Evolutionary conservation across 2,113 vertebrate genomes (phyloP), one percentile per base, ranked within the genome.

Genomic region (Otus sunia): DNA sequence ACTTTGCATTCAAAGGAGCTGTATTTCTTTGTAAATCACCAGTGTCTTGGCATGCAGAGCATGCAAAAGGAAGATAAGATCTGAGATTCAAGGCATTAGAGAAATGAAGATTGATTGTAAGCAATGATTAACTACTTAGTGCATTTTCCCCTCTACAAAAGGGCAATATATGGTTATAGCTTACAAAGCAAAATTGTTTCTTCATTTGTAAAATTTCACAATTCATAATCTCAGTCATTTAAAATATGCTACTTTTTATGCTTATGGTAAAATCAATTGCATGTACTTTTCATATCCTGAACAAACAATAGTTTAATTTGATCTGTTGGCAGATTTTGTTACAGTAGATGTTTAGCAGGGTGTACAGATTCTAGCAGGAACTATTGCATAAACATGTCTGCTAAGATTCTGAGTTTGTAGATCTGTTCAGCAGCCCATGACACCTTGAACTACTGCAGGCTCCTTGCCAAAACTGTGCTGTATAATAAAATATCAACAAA

Each of bases 51-150:
- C 43, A 84, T 67, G 82, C 59, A 90, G 63, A 92, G 45, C 53
- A 79, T 52, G 47, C 45, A 83, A 78, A 92, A 63, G 15, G n/a
- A 58, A 86, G n/a, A 47, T 50, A 63, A 64, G 43, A 88, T 66
- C 53, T 74, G 59, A 71, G 37, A 83, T 55, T 56, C 52, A 56
- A 88, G 30, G 34, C 36, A n/a, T 71, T 72, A 90, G 7, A 92
- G 37, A 83, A 90, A 92, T 59, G 64, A 93, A 90, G 86, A 93
- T 59, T 17, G 15, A 94, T 94, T 80, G 22, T 37, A 94, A 80
- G 20, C 36, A 83, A 26, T 67, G 41, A 84, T 94, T 88, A 94
- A 86, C 55, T 55, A 84, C 66, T 64, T 27, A 47, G 41, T 26
- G 26, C 55, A 80, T 39, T 86, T 87, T 55, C 56, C 88, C 23